Evolutionary conservation across 2,113 vertebrate genomes (phyloP).

Genomic region (Tachysurus vachellii): DNA sequence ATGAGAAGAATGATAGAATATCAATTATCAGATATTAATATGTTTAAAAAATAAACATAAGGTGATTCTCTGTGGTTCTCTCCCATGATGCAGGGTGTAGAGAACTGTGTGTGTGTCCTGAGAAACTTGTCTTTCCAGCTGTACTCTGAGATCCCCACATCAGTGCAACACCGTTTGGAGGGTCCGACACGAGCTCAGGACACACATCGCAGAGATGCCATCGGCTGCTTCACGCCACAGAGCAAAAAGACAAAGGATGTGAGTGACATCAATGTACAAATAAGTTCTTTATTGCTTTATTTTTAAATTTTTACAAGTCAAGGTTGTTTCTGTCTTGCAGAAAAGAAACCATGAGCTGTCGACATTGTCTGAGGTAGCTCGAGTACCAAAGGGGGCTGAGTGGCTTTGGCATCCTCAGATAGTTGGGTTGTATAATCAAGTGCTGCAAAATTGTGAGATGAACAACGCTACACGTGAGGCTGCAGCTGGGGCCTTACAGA

Average conservation of each 20-base stretch:
- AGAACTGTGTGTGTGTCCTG: slow-evolving; percentile 89
- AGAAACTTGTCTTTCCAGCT: slow-evolving; percentile 95
- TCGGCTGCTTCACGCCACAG: slow-evolving; percentile 90
- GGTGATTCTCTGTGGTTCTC: not conserved
- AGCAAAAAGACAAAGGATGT: slow-evolving; percentile 84
- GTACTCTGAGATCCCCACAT: slow-evolving; percentile 87
- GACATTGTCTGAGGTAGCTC: slow-evolving; percentile 84
- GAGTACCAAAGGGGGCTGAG: slow-evolving; percentile 87
- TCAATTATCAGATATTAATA: not conserved
- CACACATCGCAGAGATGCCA: slow-evolving; percentile 67
- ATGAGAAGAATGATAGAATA: not conserved
- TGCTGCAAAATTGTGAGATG: slow-evolving; percentile 82
- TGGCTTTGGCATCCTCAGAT: slow-evolving; percentile 95
- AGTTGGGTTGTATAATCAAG: slow-evolving; percentile 81
- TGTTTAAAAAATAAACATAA: no score
- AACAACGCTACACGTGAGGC: slow-evolving; percentile 84
- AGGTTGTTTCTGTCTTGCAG: slow-evolving; percentile 37
- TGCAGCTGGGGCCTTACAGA: slow-evolving; percentile 87
- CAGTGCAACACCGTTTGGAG: slow-evolving; percentile 82
- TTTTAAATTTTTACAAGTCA: not conserved
- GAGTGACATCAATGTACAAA: slow-evolving; percentile 36
- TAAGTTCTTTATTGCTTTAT: not conserved
- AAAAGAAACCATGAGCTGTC: slow-evolving; percentile 78
- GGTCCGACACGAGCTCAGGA: slow-evolving; percentile 73
- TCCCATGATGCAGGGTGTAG: slow-evolving; percentile 78